Conservation (phyloP, 2,888 invertebrate species). For the Corythucha ciliata region DNA sequence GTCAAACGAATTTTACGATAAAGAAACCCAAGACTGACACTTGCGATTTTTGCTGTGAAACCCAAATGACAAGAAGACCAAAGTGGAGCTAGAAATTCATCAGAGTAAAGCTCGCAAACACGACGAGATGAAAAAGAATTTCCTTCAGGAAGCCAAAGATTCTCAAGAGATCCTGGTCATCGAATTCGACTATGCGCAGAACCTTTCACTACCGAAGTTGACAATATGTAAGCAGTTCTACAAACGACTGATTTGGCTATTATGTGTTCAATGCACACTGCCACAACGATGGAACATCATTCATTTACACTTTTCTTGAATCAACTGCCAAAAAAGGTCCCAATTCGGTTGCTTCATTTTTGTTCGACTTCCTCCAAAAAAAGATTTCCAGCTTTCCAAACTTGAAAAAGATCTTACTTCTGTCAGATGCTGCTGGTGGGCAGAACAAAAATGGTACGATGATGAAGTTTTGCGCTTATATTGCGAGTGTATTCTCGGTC, state of each 20-base stretch:
- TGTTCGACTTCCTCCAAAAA: too few relatives aligned
- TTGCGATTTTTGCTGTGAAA: constrained; percentile 29
- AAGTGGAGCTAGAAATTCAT: constrained; percentile 18
- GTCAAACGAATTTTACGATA: constrained; percentile 23
- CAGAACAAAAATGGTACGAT: too few relatives aligned
- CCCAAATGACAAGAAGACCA: constrained; percentile 23
- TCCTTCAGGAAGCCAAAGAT: constrained; percentile 19
- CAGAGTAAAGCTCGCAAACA: constrained; percentile 20
- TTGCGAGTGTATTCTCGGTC: too few relatives aligned
- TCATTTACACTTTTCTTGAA: too few relatives aligned
- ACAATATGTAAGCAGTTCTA: constrained; percentile 27
- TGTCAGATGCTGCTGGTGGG: too few relatives aligned
- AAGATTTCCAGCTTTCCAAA: too few relatives aligned
- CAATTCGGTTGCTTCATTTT: too few relatives aligned
- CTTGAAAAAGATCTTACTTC: too few relatives aligned
- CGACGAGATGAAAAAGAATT: constrained; percentile 6
- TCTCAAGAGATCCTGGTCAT: constrained; percentile 20
- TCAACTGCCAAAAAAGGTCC: too few relatives aligned
- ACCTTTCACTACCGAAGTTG: constrained; percentile 32
- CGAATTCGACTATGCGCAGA: constrained; percentile 34
- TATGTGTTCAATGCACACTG: too few relatives aligned
- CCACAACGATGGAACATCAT: too few relatives aligned
- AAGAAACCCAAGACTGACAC: constrained; percentile 28
- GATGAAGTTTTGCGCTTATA: too few relatives aligned
- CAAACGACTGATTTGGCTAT: constrained; percentile 30